Conservation (phyloP, 2,888 invertebrate genomes). For the Norana najaformis region DNA sequence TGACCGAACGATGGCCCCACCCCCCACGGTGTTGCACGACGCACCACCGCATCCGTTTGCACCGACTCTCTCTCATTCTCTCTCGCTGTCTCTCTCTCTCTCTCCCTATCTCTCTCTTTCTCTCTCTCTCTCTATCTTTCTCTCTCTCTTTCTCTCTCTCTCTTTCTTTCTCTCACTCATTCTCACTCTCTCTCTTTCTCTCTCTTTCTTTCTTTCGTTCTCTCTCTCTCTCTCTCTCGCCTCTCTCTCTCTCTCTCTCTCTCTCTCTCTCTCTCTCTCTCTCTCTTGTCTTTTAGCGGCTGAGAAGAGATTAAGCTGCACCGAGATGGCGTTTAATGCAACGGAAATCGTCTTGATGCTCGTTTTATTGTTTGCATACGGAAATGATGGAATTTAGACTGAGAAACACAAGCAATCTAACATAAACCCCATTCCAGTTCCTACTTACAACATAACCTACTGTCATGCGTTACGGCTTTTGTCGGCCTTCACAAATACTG, state of each 20-base stretch:
- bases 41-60: slow-evolving; percentile 22
- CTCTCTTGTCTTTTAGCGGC: not conserved
- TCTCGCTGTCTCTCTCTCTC: slow-evolving; percentile 32
- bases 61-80: slow-evolving; percentile 34
- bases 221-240: slow-evolving; percentile 32
- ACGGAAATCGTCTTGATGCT: not conserved
- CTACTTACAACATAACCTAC: not conserved
- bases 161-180: slow-evolving; percentile 27
- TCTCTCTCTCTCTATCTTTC: slow-evolving; percentile 31
- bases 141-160: slow-evolving; percentile 31
- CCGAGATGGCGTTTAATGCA: not conserved
- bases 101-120: slow-evolving; percentile 22
- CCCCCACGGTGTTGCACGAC: not conserved
- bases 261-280: slow-evolving; percentile 32
- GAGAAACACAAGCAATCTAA: not conserved
- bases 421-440: too few relatives aligned
- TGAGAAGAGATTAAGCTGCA: not conserved
- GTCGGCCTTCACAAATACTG: not conserved
- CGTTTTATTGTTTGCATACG: not conserved
- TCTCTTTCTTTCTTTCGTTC: slow-evolving; percentile 33
- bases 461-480: not conserved
- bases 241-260: slow-evolving; percentile 29
- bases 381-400: not conserved
- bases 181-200: slow-evolving; percentile 32
- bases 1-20: not conserved